Evolutionary conservation across 2,888 invertebrate species (phyloP), one percentile per base, ranked within the genome.

Genomic region (Leucophora obtusa): DNA sequence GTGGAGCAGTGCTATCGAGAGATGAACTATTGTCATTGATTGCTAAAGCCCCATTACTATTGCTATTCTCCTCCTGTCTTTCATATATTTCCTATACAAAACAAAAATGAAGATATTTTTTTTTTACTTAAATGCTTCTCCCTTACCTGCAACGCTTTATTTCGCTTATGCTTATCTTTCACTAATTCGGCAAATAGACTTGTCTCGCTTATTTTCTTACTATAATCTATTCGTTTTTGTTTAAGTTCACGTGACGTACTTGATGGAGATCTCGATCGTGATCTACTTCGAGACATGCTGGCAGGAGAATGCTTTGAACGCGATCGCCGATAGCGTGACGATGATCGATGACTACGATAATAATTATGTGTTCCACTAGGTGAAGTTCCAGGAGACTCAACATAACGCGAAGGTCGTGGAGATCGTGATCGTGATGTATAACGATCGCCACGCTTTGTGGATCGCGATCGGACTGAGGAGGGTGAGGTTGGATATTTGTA

Each of bases 181-280:
- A 97, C 96, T 79, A 97, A 92, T 90, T 97, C 96, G 0, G 97
- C 97, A 88, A 97, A 97, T 11, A 97, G 92, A 88, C 96, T 96
- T 9, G 97, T 97, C 85, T 96, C 96, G 69, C 95, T 95, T 87
- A 97, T 96, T 89, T 96, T 97, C 86, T 95, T 94, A 83, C 94
- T 93, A 82, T 94, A 92, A 87, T 93, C 93, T 72, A 94, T 93
- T 82, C 92, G 92, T 68, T 92, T 91, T 47, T 86, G 85, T 62
- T 88, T 89, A 1, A 88, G 82, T 63, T 89, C 89, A 14, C 87
- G 86, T 2, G 89, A 85, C 9, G 86, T 80, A 18, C 89, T 89
- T 8, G 92, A 91, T 1, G 90, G 88, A 1, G 92, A 90, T 3
- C 84, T 89, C 73, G 91, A 90, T 33, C 89, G 84, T 28, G 92